Evolutionary conservation across 2,888 invertebrate genomes (phyloP).

Genomic region (Philopedon plagiatum): DNA sequence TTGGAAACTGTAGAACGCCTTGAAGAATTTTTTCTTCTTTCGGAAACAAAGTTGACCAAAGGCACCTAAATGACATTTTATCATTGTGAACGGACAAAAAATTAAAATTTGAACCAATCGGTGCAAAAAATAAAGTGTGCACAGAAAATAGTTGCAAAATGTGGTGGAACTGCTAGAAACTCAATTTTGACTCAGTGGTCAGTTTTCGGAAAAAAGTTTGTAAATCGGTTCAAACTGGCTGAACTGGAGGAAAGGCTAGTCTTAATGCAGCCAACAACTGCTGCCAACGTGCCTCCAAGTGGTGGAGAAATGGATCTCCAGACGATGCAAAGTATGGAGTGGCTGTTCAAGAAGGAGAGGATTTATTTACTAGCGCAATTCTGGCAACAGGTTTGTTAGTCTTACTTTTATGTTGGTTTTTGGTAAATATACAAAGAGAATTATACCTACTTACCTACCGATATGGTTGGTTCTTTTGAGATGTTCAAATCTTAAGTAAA

Average conservation of each 20-base stretch:
- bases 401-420: too few species aligned
- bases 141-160: slow-evolving; percentile 6
- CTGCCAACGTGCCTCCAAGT: slow-evolving; percentile 71
- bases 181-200: not conserved
- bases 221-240: slow-evolving; percentile 55
- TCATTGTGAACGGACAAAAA: not conserved
- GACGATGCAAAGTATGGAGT: slow-evolving; percentile 96
- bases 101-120: not conserved
- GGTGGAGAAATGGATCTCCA: slow-evolving; percentile 91
- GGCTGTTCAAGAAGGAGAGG: slow-evolving; percentile 96
- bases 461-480: too few species aligned
- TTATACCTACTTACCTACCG: too few species aligned
- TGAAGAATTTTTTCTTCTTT: too few species aligned
- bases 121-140: not conserved
- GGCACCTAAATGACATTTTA: not conserved
- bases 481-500: too few species aligned
- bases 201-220: not conserved
- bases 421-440: too few species aligned
- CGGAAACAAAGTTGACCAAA: too few species aligned
- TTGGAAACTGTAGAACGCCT: too few species aligned
- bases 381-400: slow-evolving; percentile 92
- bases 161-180: not conserved
- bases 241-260: slow-evolving; percentile 64
- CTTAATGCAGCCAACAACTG: slow-evolving; percentile 86
- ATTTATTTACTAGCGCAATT: slow-evolving; percentile 95